A percentile compares a stretch with the other conserved stretches of the same genome.
These are phyloP conservation scores for Raja brachyura DNA, from an alignment of 2,113 vertebrate genomes.

Conservation along the genomic window DNA sequence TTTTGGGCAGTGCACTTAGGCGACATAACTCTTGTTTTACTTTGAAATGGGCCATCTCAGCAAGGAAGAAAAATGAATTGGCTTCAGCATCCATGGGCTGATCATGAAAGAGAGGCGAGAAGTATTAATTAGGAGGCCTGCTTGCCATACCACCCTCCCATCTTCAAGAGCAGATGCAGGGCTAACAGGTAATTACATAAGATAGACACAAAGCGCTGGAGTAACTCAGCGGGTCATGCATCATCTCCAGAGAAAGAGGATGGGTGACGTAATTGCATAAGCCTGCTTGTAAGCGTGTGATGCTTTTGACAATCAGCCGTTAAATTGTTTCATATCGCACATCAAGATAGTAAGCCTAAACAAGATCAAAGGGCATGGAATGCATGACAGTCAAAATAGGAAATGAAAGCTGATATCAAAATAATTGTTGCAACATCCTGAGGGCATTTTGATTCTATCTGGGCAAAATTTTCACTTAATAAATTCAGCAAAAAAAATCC, in stretches of 20 bases:
- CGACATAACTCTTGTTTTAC: not conserved
- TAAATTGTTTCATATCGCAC: not conserved
- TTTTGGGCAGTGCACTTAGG: not conserved
- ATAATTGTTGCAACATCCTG: not conserved
- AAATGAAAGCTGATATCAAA: not conserved
- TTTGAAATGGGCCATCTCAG: not conserved
- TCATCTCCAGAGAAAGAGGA: no score
- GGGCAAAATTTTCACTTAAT: not conserved
- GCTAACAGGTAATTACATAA: not conserved
- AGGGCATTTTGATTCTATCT: not conserved
- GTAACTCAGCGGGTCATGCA: no score
- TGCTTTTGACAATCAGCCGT: not conserved
- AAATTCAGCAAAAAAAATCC: no score
- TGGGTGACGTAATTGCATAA: not conserved
- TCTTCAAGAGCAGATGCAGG: not conserved
- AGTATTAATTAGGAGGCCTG: not conserved
- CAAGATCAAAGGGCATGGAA: not conserved
- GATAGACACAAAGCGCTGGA: no score
- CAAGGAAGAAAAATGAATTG: not conserved
- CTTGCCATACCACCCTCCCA: not conserved
- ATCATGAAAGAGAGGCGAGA: not conserved
- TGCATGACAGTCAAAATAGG: not conserved
- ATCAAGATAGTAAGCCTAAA: not conserved
- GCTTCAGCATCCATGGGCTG: not conserved
- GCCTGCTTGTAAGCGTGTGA: not conserved